Base-by-base conservation (phyloP, 2,888 invertebrate genomes). In the Tridacna gigas region DNA sequence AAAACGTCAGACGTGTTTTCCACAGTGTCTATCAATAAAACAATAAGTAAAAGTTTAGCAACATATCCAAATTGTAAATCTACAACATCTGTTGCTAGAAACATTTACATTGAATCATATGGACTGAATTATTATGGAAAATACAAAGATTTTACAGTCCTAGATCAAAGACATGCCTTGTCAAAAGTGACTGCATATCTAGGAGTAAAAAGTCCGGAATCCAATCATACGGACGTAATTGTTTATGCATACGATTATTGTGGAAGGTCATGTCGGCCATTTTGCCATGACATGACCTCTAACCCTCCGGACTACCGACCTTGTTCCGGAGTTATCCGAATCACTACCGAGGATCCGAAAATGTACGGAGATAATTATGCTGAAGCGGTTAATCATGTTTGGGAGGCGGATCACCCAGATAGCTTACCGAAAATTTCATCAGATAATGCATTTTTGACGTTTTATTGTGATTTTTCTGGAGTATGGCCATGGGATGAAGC, bases 121-220 rank as follows among this genome's bases (percentile, higher is more conserved):
- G 88, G 88, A 25, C 71, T 88, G 37, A 88, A 88, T 71, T 88
- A 88, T 79, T 88, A 88, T 66, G 88, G 88, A 1, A 86, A 86
- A 73, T 88, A 86, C 74, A 88, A 84, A 80, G 88, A 88, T 60
- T 88, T 86, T 80, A 86, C 86, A 5, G 74, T 88, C 12, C 74
- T 88, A 15, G 88, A 88, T 71, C 88, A 88, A 77, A 83, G 88
- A 63, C 88, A 88, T 66, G 88, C 88, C 0, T 51, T 88, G 15
- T 86, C 88, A 18, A 79, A 84, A 13, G 80, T 86, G 13, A 83
- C 80, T n/a, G 84, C 88, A 0, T 88, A 88, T 45, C 51, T 86
- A 2, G 88, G 88, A 12, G 80, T 88, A n/a, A 86, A 86, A 79
- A 82, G 77, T n/a, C 88, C 88, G n/a, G 84, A 86, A 61, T 77